These are phyloP conservation scores for Pterois miles DNA, from an alignment of 2,797 vertebrate genomes.

Conservation along the genomic window DNA sequence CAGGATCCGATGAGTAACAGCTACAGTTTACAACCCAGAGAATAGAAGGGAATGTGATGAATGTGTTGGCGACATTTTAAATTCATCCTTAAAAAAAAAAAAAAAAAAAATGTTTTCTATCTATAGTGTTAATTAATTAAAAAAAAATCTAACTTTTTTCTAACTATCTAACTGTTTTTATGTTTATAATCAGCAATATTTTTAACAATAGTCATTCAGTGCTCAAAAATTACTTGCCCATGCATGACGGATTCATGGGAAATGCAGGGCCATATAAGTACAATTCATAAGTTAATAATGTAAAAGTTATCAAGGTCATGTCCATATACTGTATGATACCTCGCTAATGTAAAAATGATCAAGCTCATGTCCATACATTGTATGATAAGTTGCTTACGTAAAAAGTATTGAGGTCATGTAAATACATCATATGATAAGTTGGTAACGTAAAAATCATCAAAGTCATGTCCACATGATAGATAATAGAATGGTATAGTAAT, in stretches of 20 bases:
- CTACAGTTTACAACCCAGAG: neutral
- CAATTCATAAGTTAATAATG: too few relatives aligned
- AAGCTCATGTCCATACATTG: too few relatives aligned
- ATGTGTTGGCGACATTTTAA: neutral
- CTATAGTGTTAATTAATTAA: too few relatives aligned
- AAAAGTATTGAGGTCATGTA: neutral
- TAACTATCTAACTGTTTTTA: too few relatives aligned
- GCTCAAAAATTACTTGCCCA: neutral
- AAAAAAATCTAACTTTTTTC: too few relatives aligned
- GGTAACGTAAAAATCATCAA: neutral
- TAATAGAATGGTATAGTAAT: too few relatives aligned
- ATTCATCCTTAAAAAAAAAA: neutral
- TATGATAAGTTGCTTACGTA: too few relatives aligned
- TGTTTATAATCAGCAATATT: neutral
- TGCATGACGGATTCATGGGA: neutral
- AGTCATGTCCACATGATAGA: neutral
- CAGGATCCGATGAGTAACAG: slow-evolving; percentile 1
- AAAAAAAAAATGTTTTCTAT: neutral
- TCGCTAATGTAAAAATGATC: neutral
- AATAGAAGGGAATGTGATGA: neutral
- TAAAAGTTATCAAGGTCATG: too few relatives aligned
- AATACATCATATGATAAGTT: neutral
- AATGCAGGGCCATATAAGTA: neutral
- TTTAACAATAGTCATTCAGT: neutral
- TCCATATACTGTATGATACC: neutral